Evolutionary conservation across 2,888 invertebrate species (phyloP).

Genomic region (Octonoba sinensis): DNA sequence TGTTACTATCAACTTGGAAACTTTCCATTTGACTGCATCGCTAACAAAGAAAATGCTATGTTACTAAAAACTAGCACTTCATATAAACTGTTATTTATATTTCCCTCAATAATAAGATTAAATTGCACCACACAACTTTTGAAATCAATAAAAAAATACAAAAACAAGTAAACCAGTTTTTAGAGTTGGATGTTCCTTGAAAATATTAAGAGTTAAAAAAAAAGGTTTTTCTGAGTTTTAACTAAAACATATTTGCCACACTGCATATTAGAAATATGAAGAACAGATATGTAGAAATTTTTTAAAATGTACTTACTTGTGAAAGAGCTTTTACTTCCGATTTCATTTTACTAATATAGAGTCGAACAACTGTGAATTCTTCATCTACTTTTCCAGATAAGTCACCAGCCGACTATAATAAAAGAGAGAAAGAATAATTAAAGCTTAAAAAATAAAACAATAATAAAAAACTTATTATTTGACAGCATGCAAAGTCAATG

Average conservation of each 20-base stretch:
- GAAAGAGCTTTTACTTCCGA: conserved; percentile 97
- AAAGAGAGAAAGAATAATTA: neutral
- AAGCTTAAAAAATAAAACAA: neutral
- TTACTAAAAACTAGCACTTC: neutral
- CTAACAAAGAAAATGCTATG: conserved; percentile 57
- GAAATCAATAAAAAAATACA: too few relatives aligned
- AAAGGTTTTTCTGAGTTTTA: too few relatives aligned
- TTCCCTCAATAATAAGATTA: too few relatives aligned
- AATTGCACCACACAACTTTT: too few relatives aligned
- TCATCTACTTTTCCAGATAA: conserved; percentile 86
- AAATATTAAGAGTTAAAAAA: too few relatives aligned
- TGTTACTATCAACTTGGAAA: conserved; percentile 88
- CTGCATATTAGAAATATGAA: neutral
- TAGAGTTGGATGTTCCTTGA: too few relatives aligned
- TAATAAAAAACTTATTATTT: too few relatives aligned
- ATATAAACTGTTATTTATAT: neutral
- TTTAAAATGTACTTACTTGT: conserved; percentile 23
- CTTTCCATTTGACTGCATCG: conserved; percentile 90
- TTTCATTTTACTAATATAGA: conserved; percentile 99
- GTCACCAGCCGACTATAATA: conserved; percentile 62
- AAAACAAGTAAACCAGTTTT: too few relatives aligned
- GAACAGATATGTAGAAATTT: neutral
- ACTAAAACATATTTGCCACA: too few relatives aligned
- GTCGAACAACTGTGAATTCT: conserved; percentile 96
- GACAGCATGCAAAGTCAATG: too few relatives aligned